phyloP scores from a whole-genome alignment of 1,140 invertebrate species.

The Lasaia peninsularis region DNA sequence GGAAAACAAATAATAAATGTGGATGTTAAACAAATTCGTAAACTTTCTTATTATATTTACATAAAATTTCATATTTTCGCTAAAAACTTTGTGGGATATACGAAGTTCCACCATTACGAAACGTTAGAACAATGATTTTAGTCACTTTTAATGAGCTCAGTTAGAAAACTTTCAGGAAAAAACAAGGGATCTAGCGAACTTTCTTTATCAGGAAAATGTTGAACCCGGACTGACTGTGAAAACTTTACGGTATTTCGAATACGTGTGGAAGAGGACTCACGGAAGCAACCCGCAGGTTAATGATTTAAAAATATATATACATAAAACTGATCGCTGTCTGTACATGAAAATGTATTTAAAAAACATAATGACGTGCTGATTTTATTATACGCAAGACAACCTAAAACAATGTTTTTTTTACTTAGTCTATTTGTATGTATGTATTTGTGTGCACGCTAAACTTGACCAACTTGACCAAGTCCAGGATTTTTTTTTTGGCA shows the following conservation, averaged over 20 bases:
- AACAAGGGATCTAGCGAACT: conserved; percentile 61
- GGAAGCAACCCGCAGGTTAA: conserved; percentile 64
- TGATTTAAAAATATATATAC: conserved; percentile 12
- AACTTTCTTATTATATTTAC: conserved; percentile 9
- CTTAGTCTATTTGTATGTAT: no score
- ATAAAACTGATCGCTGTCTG: no score
- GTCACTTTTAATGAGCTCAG: conserved; percentile 46
- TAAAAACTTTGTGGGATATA: not conserved
- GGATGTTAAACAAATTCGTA: conserved; percentile 6
- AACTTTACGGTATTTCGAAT: conserved; percentile 69
- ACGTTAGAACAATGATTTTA: conserved; percentile 23
- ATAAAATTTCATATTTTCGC: conserved; percentile 9
- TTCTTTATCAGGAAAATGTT: conserved; percentile 65
- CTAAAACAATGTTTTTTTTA: no score
- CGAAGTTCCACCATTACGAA: conserved; percentile 28
- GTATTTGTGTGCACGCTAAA: no score
- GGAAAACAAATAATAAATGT: conserved; percentile 1
- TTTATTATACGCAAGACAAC: no score
- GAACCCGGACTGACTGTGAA: conserved; percentile 50
- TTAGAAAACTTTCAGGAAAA: conserved; percentile 54
- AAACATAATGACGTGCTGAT: no score
- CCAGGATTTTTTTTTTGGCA: no score
- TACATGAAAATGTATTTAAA: no score
- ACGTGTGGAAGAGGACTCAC: conserved; percentile 70
- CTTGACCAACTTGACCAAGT: no score